Evolutionary conservation across 2,113 vertebrate genomes (phyloP), one percentile per base, ranked within the genome.

Genomic region (Oxygymnocypris stewartii): DNA sequence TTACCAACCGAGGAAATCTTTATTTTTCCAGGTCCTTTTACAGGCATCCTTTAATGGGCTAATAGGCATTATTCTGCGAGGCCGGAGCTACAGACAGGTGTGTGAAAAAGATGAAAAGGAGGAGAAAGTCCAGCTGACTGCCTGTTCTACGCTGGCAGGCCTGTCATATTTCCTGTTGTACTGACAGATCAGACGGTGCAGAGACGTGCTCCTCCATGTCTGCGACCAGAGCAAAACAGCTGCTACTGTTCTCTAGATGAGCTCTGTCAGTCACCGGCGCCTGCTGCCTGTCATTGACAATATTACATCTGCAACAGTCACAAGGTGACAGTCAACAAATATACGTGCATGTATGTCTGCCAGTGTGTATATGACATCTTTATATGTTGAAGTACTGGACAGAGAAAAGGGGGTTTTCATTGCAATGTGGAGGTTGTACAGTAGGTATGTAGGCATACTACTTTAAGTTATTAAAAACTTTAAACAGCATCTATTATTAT

Each of bases 111-210:
- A 78, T 71, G 44, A 57, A 51, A 61, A 44, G 37, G 40, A 31
- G 18, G 28, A 44, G 51, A 59, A 31, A n/a, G 54, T 75, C n/a
- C 20, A 44, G 37, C 31, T 16, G 37, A 57, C 69, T 44, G 10
- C 18, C 1, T 67, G 80, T 35, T 71, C 16, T 31, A 35, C n/a
- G 9, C 40, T 67, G 79, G 42, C 79, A 67, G 40, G 59, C 47
- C 42, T 82, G 81, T 82, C 81, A 82, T 82, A 35, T 31, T 31
- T 51, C 65, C 63, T 37, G 63, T 82, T 82, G 44, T 71, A 35
- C 63, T 82, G 81, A 82, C 63, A 82, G 44, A 82, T 82, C 11
- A 51, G 81, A 49, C 28, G 6, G 40, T n/a, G 25, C 40, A 65
- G 25, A 37, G 25, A 65, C 73, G 4, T 59, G 23, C 54, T 76